Evolutionary conservation across 2,113 vertebrate species (phyloP).

Genomic region (Caretta caretta): DNA sequence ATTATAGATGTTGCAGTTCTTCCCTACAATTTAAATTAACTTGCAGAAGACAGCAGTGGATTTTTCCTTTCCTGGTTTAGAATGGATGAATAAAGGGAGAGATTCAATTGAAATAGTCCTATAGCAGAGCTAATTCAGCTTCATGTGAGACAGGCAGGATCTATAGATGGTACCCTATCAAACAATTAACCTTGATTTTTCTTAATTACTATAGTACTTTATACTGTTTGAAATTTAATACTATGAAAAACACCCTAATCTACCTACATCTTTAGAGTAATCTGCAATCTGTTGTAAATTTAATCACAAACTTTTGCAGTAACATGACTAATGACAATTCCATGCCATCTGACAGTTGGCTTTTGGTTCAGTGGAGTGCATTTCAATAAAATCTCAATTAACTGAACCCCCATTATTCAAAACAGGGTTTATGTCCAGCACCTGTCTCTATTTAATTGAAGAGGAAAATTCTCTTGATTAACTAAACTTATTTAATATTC

Average conservation of each 20-base stretch:
- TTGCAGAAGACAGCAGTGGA: neutral
- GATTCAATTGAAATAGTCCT: neutral
- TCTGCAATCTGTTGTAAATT: neutral
- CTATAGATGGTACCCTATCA: neutral
- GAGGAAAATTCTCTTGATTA: conserved; percentile 24
- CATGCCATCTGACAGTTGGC: neutral
- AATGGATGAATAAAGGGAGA: neutral
- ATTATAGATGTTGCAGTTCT: neutral
- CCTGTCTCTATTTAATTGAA: conserved; percentile 47
- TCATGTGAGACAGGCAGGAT: neutral
- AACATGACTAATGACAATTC: neutral
- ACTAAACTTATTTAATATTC: conserved; percentile 46
- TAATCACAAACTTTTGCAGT: conserved; percentile 30
- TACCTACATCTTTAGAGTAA: neutral
- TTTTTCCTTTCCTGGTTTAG: neutral
- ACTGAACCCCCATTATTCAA: conserved; percentile 20
- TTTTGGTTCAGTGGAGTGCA: neutral
- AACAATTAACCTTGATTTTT: neutral
- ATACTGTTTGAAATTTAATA: neutral
- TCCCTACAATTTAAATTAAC: neutral
- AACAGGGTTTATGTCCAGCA: conserved; percentile 19
- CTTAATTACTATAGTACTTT: conserved; percentile 1
- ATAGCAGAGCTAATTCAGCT: neutral
- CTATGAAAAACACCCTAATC: neutral
- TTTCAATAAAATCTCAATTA: conserved; percentile 15